Base-by-base conservation (phyloP, 2,797 vertebrate genomes). In the Alectoris magna region DNA sequence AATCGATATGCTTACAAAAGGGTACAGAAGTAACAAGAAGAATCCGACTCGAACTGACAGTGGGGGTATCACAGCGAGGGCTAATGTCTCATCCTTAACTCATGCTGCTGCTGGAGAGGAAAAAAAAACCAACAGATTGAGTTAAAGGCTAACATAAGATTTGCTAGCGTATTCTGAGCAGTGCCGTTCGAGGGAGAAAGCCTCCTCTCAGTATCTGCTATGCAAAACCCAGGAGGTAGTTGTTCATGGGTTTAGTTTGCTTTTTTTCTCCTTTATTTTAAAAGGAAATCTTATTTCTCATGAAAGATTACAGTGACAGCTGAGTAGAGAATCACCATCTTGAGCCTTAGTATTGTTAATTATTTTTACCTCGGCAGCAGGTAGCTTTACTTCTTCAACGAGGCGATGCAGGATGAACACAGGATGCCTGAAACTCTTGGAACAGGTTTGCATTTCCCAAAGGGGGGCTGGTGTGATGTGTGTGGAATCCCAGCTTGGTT, bases 21-120 rank as follows among this genome's bases (percentile, higher is more conserved):
- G 71, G 64, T 72, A 85, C 91, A 62, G n/a, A 81, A 96, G 91
- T 72, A 90, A 92, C 4, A 9, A 24, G 88, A 88, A 72, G 75
- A 84, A 55, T 86, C 87, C 84, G 90, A 86, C 88, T 82, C 91
- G 81, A 91, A 82, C 93, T 92, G 94, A 82, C 88, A 48, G 71
- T 27, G 62, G 6, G 11, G 56, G 53, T 76, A 86, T 59, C 0
- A 1, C 60, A 51, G 58, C 3, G 19, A 64, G 48, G 77, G 77
- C 87, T 91, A 88, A 88, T 56, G 71, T 62, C 67, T 92, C 2
- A 2, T 88, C 83, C 69, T 96, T 87, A 93, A 84, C 80, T 95
- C 63, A 3, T 10, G 68, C 44, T 88, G 46, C 55, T 89, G 69
- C 77, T 90, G 49, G 41, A 91, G 66, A 81, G 68, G n/a, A 4